Conservation (phyloP, 92 coral and sea anemone genomes). For the Epizoanthus stellaris region DNA sequence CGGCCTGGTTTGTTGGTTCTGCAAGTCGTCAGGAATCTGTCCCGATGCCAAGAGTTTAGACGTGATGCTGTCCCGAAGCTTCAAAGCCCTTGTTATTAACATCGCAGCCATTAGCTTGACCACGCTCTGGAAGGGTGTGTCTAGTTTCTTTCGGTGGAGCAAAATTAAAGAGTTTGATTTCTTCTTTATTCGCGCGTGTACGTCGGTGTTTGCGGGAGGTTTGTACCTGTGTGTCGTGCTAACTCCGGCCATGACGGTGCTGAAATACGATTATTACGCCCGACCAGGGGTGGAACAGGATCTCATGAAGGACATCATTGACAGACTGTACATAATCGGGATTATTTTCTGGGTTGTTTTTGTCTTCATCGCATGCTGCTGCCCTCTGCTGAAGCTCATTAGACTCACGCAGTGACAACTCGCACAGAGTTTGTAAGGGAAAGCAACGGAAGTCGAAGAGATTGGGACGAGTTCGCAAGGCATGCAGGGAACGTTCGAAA, state of each 20-base stretch:
- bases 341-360: constrained; percentile 89
- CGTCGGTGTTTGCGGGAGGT: constrained; percentile 86
- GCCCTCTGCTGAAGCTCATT: constrained; percentile 87
- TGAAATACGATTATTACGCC: constrained; percentile 81
- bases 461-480: too few relatives aligned
- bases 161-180: constrained; percentile 75
- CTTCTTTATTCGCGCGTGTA: constrained; percentile 85
- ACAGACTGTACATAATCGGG: constrained; percentile 84
- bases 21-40: constrained; percentile 78
- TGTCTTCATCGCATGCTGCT: constrained; percentile 77
- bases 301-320: constrained; percentile 79
- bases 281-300: constrained; percentile 68
- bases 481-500: too few relatives aligned
- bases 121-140: constrained; percentile 96
- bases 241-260: constrained; percentile 94
- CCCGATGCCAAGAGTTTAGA: constrained; percentile 61
- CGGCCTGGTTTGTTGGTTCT: constrained; percentile 88
- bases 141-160: constrained; percentile 95
- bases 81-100: constrained; percentile 72
- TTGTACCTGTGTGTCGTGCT: constrained; percentile 80
- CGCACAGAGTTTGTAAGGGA: not conserved
- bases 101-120: constrained; percentile 84
- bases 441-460: too few relatives aligned
- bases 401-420: constrained; percentile 72
- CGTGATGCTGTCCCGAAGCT: constrained; percentile 59